Evolutionary conservation across 2,113 vertebrate genomes (phyloP), one percentile per base, ranked within the genome.

Genomic region (Erythrocebus patas): DNA sequence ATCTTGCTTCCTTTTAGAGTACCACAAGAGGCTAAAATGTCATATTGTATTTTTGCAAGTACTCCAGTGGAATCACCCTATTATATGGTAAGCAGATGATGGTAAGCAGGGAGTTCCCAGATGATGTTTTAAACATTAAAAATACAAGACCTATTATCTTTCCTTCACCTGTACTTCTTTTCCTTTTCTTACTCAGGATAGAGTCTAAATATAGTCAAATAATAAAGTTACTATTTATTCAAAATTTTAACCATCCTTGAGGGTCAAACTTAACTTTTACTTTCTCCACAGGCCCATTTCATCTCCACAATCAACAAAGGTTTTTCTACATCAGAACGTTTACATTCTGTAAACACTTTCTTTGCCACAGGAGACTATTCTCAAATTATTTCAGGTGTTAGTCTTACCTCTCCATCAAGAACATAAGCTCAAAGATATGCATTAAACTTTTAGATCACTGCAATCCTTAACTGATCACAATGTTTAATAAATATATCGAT

Each of bases 161-260:
- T 92, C 59, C 43, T 87, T 91, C 80, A 91, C 38, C n/a, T 45
- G 76, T 11, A 80, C 32, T 93, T 94, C 59, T 73, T 94, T 89
- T 95, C 35, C 40, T 84, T 48, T 81, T 17, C 76, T 90, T 13
- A 52, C 35, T 57, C 20, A 85, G 22, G 9, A 82, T 35, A 86
- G 40, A 48, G 68, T 93, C 70, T 73, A 93, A 97, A 95, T 61
- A 87, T 50, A 75, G 66, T 32, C 73, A 94, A 83, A 75, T 68
- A 91, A 95, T 43, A 88, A 78, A 91, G 43, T 88, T 78, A 70
- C 30, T 79, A 73, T 76, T 84, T 45, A 93, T 79, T 88, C 22
- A 75, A 97, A 95, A 83, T 88, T 76, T n/a, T 40, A 57, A 45
- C 32, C 20, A 82, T 55, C 43, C 9, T 57, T 43, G 12, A 89